These are phyloP conservation scores for Oreochromis aureus DNA, from an alignment of 2,113 vertebrate species.

Conservation along the genomic window DNA sequence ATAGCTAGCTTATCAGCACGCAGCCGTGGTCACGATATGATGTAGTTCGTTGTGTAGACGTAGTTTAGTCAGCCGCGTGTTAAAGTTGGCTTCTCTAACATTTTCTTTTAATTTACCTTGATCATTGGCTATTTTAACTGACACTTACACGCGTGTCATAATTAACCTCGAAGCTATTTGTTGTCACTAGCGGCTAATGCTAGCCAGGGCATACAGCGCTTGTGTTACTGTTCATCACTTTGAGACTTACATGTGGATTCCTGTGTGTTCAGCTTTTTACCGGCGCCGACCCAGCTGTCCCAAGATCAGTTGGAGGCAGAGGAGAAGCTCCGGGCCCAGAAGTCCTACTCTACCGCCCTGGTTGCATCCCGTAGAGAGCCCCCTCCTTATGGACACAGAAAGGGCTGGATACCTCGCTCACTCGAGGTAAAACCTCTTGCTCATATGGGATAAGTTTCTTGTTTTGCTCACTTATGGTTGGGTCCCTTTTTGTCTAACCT, in stretches of 20 bases:
- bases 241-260: not conserved
- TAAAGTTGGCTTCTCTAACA: accelerated
- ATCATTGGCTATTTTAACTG: not conserved
- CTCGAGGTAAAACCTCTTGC: slow-evolving; percentile 75
- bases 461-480: not conserved
- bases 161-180: too few species aligned
- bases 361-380: slow-evolving; percentile 89
- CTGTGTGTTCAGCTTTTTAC: slow-evolving; percentile 80
- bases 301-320: slow-evolving; percentile 97
- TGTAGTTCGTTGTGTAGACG: not conserved
- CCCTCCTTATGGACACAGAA: slow-evolving; percentile 85
- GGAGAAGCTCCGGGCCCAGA: slow-evolving; percentile 83
- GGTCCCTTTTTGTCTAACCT: not conserved
- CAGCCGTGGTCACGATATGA: not conserved
- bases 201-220: not conserved
- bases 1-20: slow-evolving; percentile 7
- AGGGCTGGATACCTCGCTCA: slow-evolving; percentile 87
- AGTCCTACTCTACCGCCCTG: slow-evolving; percentile 84
- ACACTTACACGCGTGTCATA: accelerated
- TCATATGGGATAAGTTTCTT: not conserved
- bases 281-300: slow-evolving; percentile 92
- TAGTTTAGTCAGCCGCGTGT: accelerated
- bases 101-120: accelerated
- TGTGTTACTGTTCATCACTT: not conserved
- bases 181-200: not conserved